A percentile compares a stretch with the other conserved stretches of the same genome.
These are phyloP conservation scores for Cephalopachus bancanus DNA, from an alignment of 2,797 vertebrate species.

Conservation along the genomic window DNA sequence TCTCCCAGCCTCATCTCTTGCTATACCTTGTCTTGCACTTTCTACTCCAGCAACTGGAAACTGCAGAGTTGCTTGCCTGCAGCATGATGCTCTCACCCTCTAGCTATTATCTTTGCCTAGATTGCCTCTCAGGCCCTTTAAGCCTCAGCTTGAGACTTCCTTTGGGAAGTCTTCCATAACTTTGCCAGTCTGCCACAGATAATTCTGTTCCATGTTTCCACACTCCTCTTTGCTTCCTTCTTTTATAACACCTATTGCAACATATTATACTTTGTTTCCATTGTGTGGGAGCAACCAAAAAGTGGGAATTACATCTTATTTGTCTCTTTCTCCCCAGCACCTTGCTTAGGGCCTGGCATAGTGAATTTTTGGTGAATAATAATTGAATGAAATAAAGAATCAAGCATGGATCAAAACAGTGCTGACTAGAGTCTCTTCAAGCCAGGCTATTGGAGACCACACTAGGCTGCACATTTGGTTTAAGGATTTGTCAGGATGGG, in stretches of 20 bases:
- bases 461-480: background rate
- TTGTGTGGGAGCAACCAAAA: background rate
- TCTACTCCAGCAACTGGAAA: conserved; percentile 18
- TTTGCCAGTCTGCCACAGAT: background rate
- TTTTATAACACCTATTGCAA: background rate
- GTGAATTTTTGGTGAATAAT: conserved; percentile 49
- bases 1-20: background rate
- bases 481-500: background rate
- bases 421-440: conserved; percentile 25
- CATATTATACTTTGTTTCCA: background rate
- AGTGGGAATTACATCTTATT: background rate
- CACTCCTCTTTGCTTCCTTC: background rate
- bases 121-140: background rate
- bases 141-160: background rate
- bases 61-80: background rate
- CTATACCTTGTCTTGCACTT: background rate
- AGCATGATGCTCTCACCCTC: background rate
- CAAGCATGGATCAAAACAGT: conserved; percentile 51
- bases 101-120: background rate
- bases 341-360: background rate
- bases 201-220: background rate
- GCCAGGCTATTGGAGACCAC: background rate
- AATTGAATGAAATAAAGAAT: conserved; percentile 44
- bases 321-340: background rate
- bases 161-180: background rate